Evolutionary conservation across 2,113 vertebrate species (phyloP), one percentile per base, ranked within the genome.

Genomic region (Chaetura pelagica): DNA sequence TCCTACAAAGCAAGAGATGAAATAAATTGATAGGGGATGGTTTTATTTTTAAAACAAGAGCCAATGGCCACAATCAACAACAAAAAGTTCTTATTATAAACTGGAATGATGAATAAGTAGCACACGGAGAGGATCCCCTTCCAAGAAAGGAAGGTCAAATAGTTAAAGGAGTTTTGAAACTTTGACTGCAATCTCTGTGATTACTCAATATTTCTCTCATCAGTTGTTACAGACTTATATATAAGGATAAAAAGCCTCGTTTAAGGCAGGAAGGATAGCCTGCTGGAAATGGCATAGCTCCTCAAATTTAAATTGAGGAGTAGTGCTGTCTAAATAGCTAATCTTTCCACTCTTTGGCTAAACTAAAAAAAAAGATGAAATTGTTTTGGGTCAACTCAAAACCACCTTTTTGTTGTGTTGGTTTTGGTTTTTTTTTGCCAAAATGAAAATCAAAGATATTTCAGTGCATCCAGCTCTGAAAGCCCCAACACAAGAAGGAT

Each of bases 171-270:
- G 73, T 94, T 87, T 83, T 84, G 51, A 89, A 90, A 80, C n/a
- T 74, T 86, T 87, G 52, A 96, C 68, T 76, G 46, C 1, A 9
- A 86, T 88, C 84, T 94, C 78, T 90, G 61, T 5, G 35, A 97
- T 95, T 96, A 94, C 54, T 96, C 80, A 89, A 42, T 95, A 94
- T 75, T 95, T 96, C 92, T 93, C 86, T 97, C 93, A 95, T 87
- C 85, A 55, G 83, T 86, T 81, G 75, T 94, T 92, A 89, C 75
- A 94, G 93, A 88, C 5, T 7, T 82, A 92, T 90, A 86, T 81
- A 81, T 86, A 90, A 68, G 71, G 71, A 93, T 89, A 66, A 96
- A 96, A 95, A 91, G n/a, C 79, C 79, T 81, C 61, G 57, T 93
- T 93, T 95, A 92, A 93, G 40, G 40, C 92, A 95, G 94, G 90